Evolutionary conservation across 2,888 invertebrate genomes (phyloP), one percentile per base, ranked within the genome.

Genomic region (Romanomermis culicivorax): DNA sequence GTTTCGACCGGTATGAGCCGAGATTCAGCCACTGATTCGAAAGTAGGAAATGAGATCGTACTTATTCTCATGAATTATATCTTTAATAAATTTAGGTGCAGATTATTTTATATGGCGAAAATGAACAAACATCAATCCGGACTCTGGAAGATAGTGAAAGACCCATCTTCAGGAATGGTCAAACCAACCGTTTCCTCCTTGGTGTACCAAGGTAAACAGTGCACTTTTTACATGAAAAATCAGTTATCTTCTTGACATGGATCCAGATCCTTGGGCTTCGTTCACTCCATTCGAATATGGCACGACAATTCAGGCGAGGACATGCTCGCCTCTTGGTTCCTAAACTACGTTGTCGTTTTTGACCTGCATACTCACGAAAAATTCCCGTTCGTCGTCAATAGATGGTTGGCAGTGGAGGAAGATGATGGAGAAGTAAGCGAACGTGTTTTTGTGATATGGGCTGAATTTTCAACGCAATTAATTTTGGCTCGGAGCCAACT

Each of bases 391-490:
- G 65, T 74, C 43, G 63, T 61, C 30, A 68, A 75, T 60, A 61
- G 62, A n/a, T 75, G 75, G 75, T 67, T 74, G 55, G 74, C 73
- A 29, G 69, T 74, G 2, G 74, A 75, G 58, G 69, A 74, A 60
- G 72, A 68, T n/a, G 74, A 75, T 63, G 74, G 74, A 23, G 17
- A 45, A 23, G 47, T 45, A 45, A 23, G 47, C 23, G n/a, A n/a
- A n/a, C n/a, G n/a, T n/a, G n/a, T n/a, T n/a, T n/a, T n/a, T n/a
- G n/a, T n/a, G n/a, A n/a, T 11, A 14, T 17, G 36, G 11, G 36
- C n/a, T n/a, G n/a, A n/a, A n/a, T n/a, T n/a, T n/a, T n/a, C n/a
- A n/a, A n/a, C 7, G n/a, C n/a, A n/a, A n/a, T n/a, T n/a, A n/a
- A n/a, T n/a, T n/a, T n/a, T 36, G 36, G 17, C 17, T 7, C 36